A percentile compares a stretch with the other conserved stretches of the same genome.
Evolutionary conservation across 53 echinoderm and acorn worm species (phyloP).

Genomic region (Pentamera pediparva): DNA sequence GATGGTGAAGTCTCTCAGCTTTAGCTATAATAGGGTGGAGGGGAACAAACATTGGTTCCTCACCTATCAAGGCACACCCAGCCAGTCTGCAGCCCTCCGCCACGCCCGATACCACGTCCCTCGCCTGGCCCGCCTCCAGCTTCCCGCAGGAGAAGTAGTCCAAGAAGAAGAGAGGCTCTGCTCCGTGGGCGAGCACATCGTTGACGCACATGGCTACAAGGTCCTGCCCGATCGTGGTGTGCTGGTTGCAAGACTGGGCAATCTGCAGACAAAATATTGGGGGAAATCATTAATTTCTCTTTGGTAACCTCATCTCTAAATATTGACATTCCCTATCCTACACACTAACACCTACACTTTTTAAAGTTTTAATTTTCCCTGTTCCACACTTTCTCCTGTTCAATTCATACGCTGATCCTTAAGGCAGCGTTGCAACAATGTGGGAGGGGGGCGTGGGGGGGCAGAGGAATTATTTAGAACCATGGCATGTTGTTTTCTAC

Average conservation of each 20-base stretch:
- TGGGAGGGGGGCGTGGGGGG: too few species aligned
- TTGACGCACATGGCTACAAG: conserved; percentile 98
- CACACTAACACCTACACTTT: neutral
- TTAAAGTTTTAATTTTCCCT: too few species aligned
- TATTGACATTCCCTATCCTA: neutral
- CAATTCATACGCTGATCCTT: too few species aligned
- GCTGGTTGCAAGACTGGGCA: conserved; percentile 66
- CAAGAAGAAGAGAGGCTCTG: conserved; percentile 89
- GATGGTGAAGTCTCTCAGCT: too few species aligned
- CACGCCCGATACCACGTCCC: conserved; percentile 77
- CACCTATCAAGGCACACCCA: conserved; percentile 92
- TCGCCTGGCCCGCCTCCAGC: conserved; percentile 63
- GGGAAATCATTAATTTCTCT: neutral
- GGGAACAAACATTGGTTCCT: too few species aligned
- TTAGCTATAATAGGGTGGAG: too few species aligned
- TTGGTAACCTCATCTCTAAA: neutral
- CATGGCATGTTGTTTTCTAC: too few species aligned
- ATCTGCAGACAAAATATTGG: conserved; percentile 40
- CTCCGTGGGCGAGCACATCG: conserved; percentile 87
- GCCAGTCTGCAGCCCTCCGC: conserved; percentile 77
- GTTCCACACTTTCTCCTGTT: too few species aligned
- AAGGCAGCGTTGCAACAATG: too few species aligned
- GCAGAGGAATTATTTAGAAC: too few species aligned
- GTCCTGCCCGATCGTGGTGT: conserved; percentile 73
- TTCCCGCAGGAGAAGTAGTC: conserved; percentile 95